Evolutionary conservation across 2,797 vertebrate genomes (phyloP), one percentile per base, ranked within the genome.

Genomic region (Chelon labrosus): DNA sequence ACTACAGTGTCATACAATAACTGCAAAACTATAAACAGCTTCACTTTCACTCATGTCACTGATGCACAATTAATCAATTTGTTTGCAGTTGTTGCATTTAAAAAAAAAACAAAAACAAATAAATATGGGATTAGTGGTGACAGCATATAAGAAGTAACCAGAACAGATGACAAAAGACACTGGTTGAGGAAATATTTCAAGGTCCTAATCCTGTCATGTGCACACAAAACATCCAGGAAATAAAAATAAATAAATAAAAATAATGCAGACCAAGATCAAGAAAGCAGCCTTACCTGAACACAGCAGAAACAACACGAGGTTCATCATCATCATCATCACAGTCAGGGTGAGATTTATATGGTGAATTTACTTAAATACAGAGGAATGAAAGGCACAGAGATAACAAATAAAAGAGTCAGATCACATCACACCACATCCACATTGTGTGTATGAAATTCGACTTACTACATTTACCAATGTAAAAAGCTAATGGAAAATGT

Each of bases 261-360:
- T 31, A 31, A 42, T 11, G 13, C 1, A 44, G 7, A 72, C 20
- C 0, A 19, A 19, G 42, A 44, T 2, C 6, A 16, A 17, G 2
- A 19, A 35, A 42, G 2, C 1, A 5, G 63, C 5, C 5, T 77
- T 75, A 89, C 89, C 86, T 78, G 76, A 70, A 68, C 46, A 81
- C 46, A 89, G n/a, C 64, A 86, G 2, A 4, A 73, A 14, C 11
- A 80, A 46, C 31, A 77, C 7, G 31, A 54, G 47, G 2, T 7
- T 31, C 31, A 31, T 31, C 31, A 5, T 31, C 31, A 31, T 31
- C 31, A 31, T 31, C 31, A 31, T 27, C 27, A 27, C 5, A 16
- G 51, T 17, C 3, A 14, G 19, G 22, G 9, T 12, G 2, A 5
- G 20, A 39, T 19, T 55, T 13, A 6, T n/a, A n/a, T n/a, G n/a